A percentile compares a stretch with the other conserved stretches of the same genome.
Evolutionary conservation across 2,888 invertebrate genomes (phyloP).

Genomic region (Antitype chi): DNA sequence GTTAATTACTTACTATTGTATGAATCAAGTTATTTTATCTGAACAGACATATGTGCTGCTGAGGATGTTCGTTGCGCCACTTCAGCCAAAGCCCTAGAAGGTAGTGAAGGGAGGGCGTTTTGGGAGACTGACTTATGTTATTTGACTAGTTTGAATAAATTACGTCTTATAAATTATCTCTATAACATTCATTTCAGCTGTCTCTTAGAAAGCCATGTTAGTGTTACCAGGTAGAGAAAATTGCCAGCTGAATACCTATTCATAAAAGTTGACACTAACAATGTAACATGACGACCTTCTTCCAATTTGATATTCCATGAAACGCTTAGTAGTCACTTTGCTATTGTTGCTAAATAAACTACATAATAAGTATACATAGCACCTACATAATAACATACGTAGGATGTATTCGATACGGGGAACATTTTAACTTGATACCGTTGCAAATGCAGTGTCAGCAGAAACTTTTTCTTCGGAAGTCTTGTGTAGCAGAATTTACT

Average conservation of each 20-base stretch:
- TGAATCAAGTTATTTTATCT: too few species aligned
- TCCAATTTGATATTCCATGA: slow-evolving; percentile 28
- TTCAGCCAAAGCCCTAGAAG: too few species aligned
- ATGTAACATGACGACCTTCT: slow-evolving; percentile 8
- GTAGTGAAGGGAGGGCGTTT: too few species aligned
- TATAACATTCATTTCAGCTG: neutral
- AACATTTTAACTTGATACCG: neutral
- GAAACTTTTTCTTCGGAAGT: neutral
- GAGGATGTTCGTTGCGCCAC: too few species aligned
- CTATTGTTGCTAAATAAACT: slow-evolving; percentile 5
- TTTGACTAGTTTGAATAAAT: too few species aligned
- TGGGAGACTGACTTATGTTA: too few species aligned
- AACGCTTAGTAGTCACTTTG: slow-evolving; percentile 22
- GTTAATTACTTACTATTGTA: too few species aligned
- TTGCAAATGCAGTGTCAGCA: slow-evolving; percentile 14
- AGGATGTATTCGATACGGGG: neutral
- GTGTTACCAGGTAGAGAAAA: neutral
- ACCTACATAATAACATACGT: neutral
- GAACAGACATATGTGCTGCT: too few species aligned
- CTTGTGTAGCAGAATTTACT: neutral
- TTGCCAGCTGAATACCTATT: slow-evolving; percentile 21
- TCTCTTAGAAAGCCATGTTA: neutral
- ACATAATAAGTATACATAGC: neutral
- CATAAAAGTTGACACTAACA: slow-evolving; percentile 6
- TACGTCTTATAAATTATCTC: too few species aligned